Conservation (phyloP, 2,797 vertebrate species). For the Schizopygopsis malacanthus region DNA sequence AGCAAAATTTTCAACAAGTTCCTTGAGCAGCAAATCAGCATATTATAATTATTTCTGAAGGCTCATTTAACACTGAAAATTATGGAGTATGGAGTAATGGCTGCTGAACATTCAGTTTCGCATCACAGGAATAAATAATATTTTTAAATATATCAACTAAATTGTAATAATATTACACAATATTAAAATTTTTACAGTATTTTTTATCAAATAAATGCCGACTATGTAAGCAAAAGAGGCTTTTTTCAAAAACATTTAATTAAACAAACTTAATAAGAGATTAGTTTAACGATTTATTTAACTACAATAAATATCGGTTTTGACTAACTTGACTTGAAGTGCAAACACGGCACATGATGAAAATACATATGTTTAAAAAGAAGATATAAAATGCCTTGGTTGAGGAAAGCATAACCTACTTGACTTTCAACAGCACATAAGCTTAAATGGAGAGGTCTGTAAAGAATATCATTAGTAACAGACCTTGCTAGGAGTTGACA, state of each 20-base stretch:
- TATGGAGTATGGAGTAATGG: too few relatives aligned
- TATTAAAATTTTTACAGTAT: background rate
- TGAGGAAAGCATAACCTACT: constrained; percentile 66
- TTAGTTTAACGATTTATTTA: background rate
- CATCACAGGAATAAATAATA: background rate
- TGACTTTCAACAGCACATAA: constrained; percentile 69
- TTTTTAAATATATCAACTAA: background rate
- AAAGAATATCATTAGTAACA: constrained; percentile 73
- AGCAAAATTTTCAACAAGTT: background rate
- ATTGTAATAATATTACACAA: background rate
- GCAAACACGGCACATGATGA: background rate
- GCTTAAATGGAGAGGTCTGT: constrained; percentile 69
- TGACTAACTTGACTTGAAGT: background rate
- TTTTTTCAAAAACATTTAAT: background rate
- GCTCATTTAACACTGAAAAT: background rate
- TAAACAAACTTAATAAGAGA: background rate
- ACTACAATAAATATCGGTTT: background rate
- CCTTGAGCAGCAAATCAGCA: background rate
- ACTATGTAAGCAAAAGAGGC: background rate
- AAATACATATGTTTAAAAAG: background rate
- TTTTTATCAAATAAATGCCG: background rate
- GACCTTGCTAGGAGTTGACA: constrained; percentile 71
- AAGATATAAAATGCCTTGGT: constrained; percentile 18
- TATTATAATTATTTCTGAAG: background rate
- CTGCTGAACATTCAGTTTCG: too few relatives aligned